These are phyloP conservation scores for Mythimna albipuncta DNA, from an alignment of 2,888 invertebrate species.

Conservation along the genomic window DNA sequence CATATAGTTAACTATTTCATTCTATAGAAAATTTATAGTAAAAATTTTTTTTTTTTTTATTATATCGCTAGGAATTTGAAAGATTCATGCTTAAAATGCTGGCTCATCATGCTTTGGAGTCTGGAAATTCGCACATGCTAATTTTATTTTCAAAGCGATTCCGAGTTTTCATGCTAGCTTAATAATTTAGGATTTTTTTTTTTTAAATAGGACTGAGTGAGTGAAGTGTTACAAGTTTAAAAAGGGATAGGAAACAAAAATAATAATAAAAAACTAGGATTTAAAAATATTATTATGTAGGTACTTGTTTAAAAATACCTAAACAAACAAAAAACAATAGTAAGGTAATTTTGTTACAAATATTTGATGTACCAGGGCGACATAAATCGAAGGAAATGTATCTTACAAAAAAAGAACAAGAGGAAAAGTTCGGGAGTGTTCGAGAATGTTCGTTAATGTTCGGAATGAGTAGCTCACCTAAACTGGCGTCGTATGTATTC, in stretches of 20 bases:
- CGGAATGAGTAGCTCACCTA: conserved; percentile 91
- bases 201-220: background rate
- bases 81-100: conserved; percentile 52
- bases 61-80: conserved; percentile 40
- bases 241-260: background rate
- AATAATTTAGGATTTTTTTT: conserved; percentile 2
- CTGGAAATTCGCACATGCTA: conserved; percentile 56
- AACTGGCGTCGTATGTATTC: conserved; percentile 98
- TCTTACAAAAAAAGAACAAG: conserved; percentile 19
- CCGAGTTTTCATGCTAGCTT: conserved; percentile 45
- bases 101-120: conserved; percentile 59
- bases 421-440: conserved; percentile 24
- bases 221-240: background rate
- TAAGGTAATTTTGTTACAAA: background rate
- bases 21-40: conserved; percentile 28
- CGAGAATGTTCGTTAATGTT: conserved; percentile 16
- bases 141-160: conserved; percentile 43
- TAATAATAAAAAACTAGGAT: background rate
- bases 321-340: background rate
- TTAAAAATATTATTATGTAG: background rate
- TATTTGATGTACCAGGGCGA: conserved; percentile 45
- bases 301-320: background rate
- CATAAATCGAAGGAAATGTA: conserved; percentile 10
- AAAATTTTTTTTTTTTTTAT: conserved; percentile 19
- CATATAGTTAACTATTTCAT: conserved; percentile 56